Evolutionary conservation across 2,113 vertebrate genomes (phyloP).

Genomic region (Mus pahari): DNA sequence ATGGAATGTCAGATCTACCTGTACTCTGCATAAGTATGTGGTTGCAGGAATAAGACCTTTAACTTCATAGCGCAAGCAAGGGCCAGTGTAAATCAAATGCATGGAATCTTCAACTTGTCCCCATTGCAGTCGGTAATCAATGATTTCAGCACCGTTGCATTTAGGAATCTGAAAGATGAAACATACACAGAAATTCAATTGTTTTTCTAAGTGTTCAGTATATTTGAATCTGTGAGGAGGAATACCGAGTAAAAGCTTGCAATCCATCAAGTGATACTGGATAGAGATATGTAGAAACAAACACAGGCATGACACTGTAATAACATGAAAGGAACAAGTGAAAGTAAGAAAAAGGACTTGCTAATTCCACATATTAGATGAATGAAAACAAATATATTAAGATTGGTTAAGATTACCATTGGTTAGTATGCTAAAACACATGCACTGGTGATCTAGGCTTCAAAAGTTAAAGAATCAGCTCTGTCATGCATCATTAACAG

Average conservation of each 20-base stretch:
- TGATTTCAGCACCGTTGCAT: constrained; percentile 87
- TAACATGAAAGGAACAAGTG: constrained; percentile 19
- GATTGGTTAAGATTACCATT: constrained; percentile 29
- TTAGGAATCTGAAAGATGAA: constrained; percentile 82
- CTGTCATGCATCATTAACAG: constrained; percentile 33
- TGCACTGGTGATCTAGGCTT: background rate
- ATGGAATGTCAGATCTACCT: constrained; percentile 83
- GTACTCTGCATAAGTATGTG: constrained; percentile 89
- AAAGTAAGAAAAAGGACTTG: constrained; percentile 36
- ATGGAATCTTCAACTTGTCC: constrained; percentile 86
- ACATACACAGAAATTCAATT: constrained; percentile 4
- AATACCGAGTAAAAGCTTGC: constrained; percentile 20
- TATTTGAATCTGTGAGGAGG: background rate
- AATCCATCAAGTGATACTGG: constrained; percentile 25
- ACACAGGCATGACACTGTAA: constrained; percentile 3
- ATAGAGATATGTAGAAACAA: constrained; percentile 38
- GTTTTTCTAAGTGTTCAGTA: background rate
- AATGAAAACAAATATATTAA: constrained; percentile 16
- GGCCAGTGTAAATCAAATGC: constrained; percentile 86
- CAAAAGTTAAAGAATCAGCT: background rate
- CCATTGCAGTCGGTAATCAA: constrained; percentile 88
- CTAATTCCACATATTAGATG: background rate
- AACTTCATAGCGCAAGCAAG: constrained; percentile 87
- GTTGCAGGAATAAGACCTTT: constrained; percentile 88
- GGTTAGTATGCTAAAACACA: constrained; percentile 35